Conservation (phyloP, 2,797 vertebrate genomes). For the Orestias chungarensis region DNA sequence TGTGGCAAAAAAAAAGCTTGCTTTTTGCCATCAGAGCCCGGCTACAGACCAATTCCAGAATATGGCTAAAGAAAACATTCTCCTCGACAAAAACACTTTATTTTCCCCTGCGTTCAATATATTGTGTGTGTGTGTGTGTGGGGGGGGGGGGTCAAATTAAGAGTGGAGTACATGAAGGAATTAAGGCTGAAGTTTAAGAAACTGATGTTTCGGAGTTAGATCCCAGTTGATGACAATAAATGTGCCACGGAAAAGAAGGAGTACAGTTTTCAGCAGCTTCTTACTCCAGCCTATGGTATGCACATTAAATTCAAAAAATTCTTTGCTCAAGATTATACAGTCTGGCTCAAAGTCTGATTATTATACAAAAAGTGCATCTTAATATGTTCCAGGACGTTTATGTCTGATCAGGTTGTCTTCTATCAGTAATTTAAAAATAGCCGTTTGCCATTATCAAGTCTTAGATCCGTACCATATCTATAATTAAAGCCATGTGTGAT, state of each 20-base stretch:
- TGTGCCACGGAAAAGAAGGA: slow-evolving; percentile 64
- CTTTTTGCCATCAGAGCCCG: slow-evolving; percentile 49
- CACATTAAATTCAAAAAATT: background rate
- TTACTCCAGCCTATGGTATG: slow-evolving; percentile 52
- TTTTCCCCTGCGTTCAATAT: slow-evolving; percentile 8
- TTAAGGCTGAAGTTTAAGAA: slow-evolving; percentile 40
- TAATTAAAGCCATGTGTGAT: background rate
- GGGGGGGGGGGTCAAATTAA: slow-evolving; percentile 1
- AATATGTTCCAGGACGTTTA: background rate
- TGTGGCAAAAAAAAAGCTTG: slow-evolving; percentile 36
- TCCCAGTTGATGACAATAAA: slow-evolving; percentile 64
- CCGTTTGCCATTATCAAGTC: background rate
- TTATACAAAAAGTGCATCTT: background rate
- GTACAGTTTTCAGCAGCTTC: slow-evolving; percentile 53
- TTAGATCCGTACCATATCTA: no score
- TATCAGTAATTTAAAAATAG: background rate
- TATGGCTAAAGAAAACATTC: slow-evolving; percentile 10
- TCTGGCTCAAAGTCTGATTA: slow-evolving; percentile 27
- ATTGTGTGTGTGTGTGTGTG: background rate
- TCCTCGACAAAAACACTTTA: slow-evolving; percentile 17
- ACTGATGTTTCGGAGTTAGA: slow-evolving; percentile 42
- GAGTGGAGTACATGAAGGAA: slow-evolving; percentile 10
- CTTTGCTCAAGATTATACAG: slow-evolving; percentile 28
- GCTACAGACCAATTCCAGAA: slow-evolving; percentile 26
- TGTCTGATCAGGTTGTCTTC: background rate